Evolutionary conservation across 2,888 invertebrate species (phyloP).

Genomic region (Lithophane semibrunnea): DNA sequence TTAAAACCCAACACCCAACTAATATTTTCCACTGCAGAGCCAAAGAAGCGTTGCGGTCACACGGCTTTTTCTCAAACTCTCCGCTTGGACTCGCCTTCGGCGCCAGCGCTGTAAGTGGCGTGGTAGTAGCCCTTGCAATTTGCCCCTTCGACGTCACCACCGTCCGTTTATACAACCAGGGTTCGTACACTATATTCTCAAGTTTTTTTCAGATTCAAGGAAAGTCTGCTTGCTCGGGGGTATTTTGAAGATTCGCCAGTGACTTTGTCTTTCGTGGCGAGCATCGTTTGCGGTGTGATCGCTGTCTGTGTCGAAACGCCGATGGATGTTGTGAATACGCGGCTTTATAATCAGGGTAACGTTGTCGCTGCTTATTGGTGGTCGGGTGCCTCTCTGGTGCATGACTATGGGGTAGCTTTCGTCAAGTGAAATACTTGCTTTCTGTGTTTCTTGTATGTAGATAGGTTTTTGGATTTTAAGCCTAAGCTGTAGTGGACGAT

Average conservation of each 20-base stretch:
- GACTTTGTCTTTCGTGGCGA: conserved; percentile 92
- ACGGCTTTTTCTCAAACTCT: conserved; percentile 77
- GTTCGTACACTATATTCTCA: conserved; percentile 81
- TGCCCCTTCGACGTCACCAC: conserved; percentile 97
- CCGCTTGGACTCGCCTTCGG: conserved; percentile 83
- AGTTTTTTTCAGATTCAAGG: conserved; percentile 82
- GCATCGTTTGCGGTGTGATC: conserved; percentile 94
- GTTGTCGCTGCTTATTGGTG: conserved; percentile 48
- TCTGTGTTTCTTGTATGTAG: conserved; percentile 3
- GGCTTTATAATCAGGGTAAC: conserved; percentile 96
- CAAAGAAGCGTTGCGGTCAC: conserved; percentile 81
- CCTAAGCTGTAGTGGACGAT: background rate
- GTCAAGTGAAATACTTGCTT: conserved; percentile 31
- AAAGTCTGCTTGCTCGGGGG: conserved; percentile 74
- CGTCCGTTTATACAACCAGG: conserved; percentile 97
- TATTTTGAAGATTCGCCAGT: conserved; percentile 89
- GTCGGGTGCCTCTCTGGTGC: conserved; percentile 26
- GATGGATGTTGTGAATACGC: conserved; percentile 96
- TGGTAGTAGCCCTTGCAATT: conserved; percentile 93
- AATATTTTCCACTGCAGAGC: conserved; percentile 73
- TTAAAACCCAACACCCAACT: conserved; percentile 22
- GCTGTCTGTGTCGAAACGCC: conserved; percentile 95
- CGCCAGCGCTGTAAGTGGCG: conserved; percentile 94
- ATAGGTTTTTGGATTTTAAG: background rate
- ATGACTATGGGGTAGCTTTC: conserved; percentile 30